phyloP scores from a whole-genome alignment of 2,113 vertebrate species.

The Gnathonemus echidnorhynchus region DNA sequence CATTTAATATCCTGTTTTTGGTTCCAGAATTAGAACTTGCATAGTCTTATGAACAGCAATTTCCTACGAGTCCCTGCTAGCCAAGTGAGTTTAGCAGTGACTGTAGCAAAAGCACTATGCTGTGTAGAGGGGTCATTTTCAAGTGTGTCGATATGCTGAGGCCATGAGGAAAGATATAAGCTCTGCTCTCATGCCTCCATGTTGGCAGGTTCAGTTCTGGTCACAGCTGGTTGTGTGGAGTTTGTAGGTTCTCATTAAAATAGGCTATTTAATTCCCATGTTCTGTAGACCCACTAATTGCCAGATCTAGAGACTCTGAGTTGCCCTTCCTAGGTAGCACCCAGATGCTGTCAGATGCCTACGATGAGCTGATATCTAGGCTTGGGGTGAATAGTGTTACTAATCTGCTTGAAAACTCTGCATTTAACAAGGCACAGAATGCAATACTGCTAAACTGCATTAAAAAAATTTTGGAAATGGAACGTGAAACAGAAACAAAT shows the following conservation, averaged over 20 bases:
- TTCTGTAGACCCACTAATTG: neutral
- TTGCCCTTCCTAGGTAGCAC: neutral
- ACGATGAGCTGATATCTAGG: neutral
- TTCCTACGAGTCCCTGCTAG: neutral
- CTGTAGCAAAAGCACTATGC: neutral
- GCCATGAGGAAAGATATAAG: neutral
- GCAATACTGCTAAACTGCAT: neutral
- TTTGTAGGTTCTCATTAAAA: neutral
- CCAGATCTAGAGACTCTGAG: neutral
- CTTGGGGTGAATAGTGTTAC: neutral
- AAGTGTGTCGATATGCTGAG: neutral
- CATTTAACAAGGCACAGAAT: neutral
- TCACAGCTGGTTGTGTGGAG: neutral
- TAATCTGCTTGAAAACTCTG: neutral
- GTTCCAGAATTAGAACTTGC: neutral
- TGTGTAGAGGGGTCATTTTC: neutral
- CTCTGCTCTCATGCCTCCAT: neutral
- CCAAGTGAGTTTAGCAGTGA: neutral
- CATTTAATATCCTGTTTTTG: constrained; percentile 3
- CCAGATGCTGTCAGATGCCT: neutral
- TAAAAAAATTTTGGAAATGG: neutral
- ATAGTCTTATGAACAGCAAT: neutral
- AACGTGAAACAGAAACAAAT: neutral
- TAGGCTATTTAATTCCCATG: neutral
- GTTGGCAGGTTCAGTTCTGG: neutral